Conservation (phyloP, 2,113 vertebrate species). For the Prunella fulvescens region DNA sequence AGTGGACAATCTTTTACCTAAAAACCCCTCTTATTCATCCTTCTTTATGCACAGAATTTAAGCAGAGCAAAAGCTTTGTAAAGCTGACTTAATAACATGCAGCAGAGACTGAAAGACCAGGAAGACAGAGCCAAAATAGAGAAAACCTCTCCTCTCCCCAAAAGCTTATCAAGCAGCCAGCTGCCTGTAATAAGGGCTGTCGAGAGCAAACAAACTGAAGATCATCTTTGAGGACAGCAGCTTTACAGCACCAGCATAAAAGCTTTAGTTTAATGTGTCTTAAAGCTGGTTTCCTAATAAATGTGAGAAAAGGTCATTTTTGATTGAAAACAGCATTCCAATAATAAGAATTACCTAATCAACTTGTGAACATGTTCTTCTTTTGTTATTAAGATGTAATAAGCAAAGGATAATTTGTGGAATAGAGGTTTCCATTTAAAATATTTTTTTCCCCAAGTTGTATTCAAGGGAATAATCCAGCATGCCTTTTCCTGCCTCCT, state of each 20-base stretch:
- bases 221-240: background rate
- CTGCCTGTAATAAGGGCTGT: background rate
- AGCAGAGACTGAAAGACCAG: background rate
- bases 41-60: slow-evolving; percentile 5
- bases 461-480: background rate
- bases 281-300: slow-evolving; percentile 52
- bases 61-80: background rate
- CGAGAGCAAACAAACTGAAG: slow-evolving; percentile 42
- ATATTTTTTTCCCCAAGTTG: background rate
- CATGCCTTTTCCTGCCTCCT: background rate
- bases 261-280: slow-evolving; percentile 31
- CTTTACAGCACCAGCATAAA: slow-evolving; percentile 29
- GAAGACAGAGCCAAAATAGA: background rate
- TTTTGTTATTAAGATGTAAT: background rate
- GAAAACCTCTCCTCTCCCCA: background rate
- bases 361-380: slow-evolving; percentile 9
- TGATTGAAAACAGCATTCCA: slow-evolving; percentile 63
- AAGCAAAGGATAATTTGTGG: background rate
- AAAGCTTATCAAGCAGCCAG: background rate
- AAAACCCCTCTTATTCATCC: background rate
- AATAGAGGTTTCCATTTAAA: background rate
- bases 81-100: background rate
- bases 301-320: slow-evolving; percentile 66
- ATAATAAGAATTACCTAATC: slow-evolving; percentile 62
- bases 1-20: background rate